Base-by-base conservation (phyloP, 2,113 vertebrate species). In the Podarcis muralis region DNA sequence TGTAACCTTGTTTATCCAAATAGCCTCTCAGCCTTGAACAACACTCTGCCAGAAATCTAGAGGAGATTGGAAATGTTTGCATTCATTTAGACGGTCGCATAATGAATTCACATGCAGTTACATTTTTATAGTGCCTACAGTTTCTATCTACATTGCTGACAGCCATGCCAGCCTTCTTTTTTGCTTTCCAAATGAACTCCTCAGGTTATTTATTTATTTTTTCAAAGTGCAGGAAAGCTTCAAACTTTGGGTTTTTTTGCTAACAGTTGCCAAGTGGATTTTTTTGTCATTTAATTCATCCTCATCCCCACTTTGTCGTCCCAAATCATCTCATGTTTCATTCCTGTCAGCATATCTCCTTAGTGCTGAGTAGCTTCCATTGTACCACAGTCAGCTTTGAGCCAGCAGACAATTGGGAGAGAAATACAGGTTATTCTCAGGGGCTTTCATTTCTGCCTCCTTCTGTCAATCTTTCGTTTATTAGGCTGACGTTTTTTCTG, bases 231-330 rank as follows among this genome's bases (percentile, higher is more conserved):
- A 15, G 57, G 7, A 48, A 69, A 15, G 16, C 35, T 66, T 88
- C 27, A 83, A 59, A 77, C 15, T 27, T 81, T 74, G 48, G 48
- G 48, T 11, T 11, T 11, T 72, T 57, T 79, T 79, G 40, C 40
- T 84, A 84, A 77, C 32, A 35, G 3, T 68, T 83, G 59, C 59
- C 87, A 88, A 75, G 83, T 88, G n/a, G 30, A 88, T 76, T 53
- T 53, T 76, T 88, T 88, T 62, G 74, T 65, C 80, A 83, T 88
- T 83, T 76, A 83, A 83, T 83, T 83, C n/a, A 77, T 37, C 62
- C 59, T 27, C 71, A 53, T 83, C 37, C n/a, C n/a, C 7, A 88
- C 40, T 88, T 75, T 88, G 16, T 30, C n/a, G 57, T 77, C 35
- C 25, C 74, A 77, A 77, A 65, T 77, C 59, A 57, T 77, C 81